phyloP scores from a whole-genome alignment of 2,797 vertebrate species.

The Rhyacichthys aspro region DNA sequence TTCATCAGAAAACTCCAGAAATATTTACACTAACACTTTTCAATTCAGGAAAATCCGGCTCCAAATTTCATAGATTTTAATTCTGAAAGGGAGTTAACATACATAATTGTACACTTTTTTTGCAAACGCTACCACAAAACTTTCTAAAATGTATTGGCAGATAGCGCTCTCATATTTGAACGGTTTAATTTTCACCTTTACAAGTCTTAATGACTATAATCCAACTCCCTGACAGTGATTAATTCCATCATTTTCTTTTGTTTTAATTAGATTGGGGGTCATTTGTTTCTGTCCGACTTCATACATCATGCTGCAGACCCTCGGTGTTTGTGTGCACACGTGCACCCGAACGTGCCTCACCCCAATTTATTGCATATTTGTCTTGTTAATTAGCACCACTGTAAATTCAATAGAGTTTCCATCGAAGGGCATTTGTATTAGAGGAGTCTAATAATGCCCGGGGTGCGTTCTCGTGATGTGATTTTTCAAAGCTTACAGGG shows the following conservation, averaged over 20 bases:
- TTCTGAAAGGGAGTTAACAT: too few relatives aligned
- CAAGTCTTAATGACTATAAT: conserved; percentile 81
- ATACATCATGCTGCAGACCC: conserved; percentile 58
- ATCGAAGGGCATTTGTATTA: conserved; percentile 35
- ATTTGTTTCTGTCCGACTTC: conserved; percentile 75
- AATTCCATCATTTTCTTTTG: conserved; percentile 84
- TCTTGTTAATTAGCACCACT: conserved; percentile 66
- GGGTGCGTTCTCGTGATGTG: conserved; percentile 18
- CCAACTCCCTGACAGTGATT: conserved; percentile 82
- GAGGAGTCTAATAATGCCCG: conserved; percentile 27
- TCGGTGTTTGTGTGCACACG: conserved; percentile 19
- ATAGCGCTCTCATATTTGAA: conserved; percentile 43
- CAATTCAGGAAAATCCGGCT: conserved; percentile 2
- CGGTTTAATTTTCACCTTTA: conserved; percentile 62
- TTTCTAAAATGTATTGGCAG: background rate
- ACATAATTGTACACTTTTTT: too few relatives aligned
- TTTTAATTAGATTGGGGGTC: conserved; percentile 85
- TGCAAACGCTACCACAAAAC: too few relatives aligned
- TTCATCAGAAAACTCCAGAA: conserved; percentile 17
- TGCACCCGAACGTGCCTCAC: conserved; percentile 34
- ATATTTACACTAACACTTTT: conserved; percentile 9
- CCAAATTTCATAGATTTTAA: too few relatives aligned
- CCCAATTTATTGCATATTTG: conserved; percentile 64
- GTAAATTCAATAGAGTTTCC: conserved; percentile 48
- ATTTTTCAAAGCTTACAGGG: background rate